Percentiles rank a stretch among this genome's conserved stretches.
Evolutionary conservation across 2,113 vertebrate species (phyloP).

Genomic region (Hippocampus comes): DNA sequence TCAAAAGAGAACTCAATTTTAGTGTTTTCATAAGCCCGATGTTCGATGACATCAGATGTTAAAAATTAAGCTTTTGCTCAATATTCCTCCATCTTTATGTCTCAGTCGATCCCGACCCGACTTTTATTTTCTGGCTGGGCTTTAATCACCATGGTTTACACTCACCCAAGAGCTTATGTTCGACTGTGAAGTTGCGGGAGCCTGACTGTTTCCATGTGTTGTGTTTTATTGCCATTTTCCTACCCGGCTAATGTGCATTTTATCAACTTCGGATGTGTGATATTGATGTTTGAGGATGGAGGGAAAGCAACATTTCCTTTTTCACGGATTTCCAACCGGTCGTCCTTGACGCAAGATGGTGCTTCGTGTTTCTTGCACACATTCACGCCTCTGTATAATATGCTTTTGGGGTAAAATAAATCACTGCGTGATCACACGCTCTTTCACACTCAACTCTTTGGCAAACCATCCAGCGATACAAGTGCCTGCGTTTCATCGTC

Average conservation of each 20-base stretch:
- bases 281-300: slow-evolving; percentile 49
- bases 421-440: slow-evolving; percentile 56
- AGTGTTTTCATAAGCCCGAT: slow-evolving; percentile 21
- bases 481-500: slow-evolving; percentile 51
- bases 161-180: slow-evolving; percentile 56
- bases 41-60: slow-evolving; percentile 28
- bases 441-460: slow-evolving; percentile 43
- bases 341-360: slow-evolving; percentile 26
- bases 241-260: slow-evolving; percentile 64
- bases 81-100: slow-evolving; percentile 27
- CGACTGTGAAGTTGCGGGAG: slow-evolving; percentile 60
- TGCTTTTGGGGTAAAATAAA: slow-evolving; percentile 63
- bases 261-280: slow-evolving; percentile 66
- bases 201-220: slow-evolving; percentile 70
- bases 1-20: background rate
- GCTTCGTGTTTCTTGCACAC: slow-evolving; percentile 18
- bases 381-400: slow-evolving; percentile 58
- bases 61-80: slow-evolving; percentile 27
- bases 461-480: slow-evolving; percentile 43
- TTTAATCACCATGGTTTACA: slow-evolving; percentile 64
- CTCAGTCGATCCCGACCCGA: slow-evolving; percentile 26
- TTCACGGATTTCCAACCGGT: slow-evolving; percentile 26
- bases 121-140: slow-evolving; percentile 42
- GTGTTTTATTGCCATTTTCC: slow-evolving; percentile 65
- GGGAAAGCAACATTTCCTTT: slow-evolving; percentile 39